Percentiles rank a stretch among this genome's conserved stretches.
Evolutionary conservation across 2,797 vertebrate species (phyloP).

Genomic region (Myotis daubentonii): DNA sequence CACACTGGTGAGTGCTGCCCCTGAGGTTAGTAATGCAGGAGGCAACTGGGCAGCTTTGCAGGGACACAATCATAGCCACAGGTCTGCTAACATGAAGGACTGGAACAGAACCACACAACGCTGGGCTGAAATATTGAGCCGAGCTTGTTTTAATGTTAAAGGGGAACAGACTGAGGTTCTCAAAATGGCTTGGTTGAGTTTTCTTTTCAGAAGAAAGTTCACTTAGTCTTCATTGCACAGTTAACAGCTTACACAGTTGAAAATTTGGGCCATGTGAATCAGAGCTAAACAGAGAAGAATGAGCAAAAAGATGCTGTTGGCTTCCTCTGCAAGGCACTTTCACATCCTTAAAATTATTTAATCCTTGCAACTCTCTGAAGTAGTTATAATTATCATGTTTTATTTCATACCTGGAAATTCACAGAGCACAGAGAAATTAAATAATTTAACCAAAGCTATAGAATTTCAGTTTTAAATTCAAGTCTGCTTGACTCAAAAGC

Average conservation of each 20-base stretch:
- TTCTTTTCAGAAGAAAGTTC: not conserved
- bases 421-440: constrained; percentile 5
- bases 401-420: constrained; percentile 57
- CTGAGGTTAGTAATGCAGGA: not conserved
- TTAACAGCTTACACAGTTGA: not conserved
- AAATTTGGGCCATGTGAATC: not conserved
- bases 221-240: not conserved
- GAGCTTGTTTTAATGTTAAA: not conserved
- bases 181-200: not conserved
- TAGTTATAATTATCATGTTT: not conserved
- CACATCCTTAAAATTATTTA: not conserved
- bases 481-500: not conserved
- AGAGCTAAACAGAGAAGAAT: not conserved
- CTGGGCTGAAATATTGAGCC: not conserved
- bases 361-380: not conserved
- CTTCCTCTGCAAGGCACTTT: not conserved
- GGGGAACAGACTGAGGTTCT: constrained; percentile 10
- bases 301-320: not conserved
- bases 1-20: not conserved
- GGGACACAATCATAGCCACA: not conserved
- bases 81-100: not conserved
- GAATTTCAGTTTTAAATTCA: constrained; percentile 9
- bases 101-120: not conserved
- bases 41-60: not conserved
- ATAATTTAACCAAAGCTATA: not conserved